Base-by-base conservation (phyloP, 1,140 invertebrate species). In the Pogonognathellus flavescens region DNA sequence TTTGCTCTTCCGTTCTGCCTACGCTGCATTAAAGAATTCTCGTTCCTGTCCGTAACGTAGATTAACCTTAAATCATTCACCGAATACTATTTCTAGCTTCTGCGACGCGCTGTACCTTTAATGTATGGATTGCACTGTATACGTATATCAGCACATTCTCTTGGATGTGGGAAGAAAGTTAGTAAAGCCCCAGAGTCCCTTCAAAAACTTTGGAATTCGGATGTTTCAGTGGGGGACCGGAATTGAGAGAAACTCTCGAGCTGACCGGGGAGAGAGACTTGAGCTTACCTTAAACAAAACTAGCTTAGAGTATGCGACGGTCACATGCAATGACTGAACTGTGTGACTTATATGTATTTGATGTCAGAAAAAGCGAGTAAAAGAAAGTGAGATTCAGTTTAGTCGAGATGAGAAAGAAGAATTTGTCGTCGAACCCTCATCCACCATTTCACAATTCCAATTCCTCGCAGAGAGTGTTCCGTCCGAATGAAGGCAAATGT, bases 171-270 rank as follows among this genome's bases (percentile, higher is more conserved):
- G 10, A 31, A 62, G 22, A 62, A 57, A 62, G 59, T 18, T 16
- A 13, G 20, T 1, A 70, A 84, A 22, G 76, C 83, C 83, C 83
- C 25, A 50, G 83, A 84, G 83, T 59, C 83, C 70, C 53, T 84
- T 84, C 80, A 80, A 84, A 84, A 84, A 84, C 52, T 57, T 59
- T 76, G 62, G 66, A 55, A 84, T 84, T 84, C 66, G 9, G n/a
- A 84, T 31, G 70, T 76, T 5, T 59, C 52, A 66, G 82, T 84
- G 70, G 53, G 83, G 83, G 31, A 57, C 80, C 11, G n/a, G 60
- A 66, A 70, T 70, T 16, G 41, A 53, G 31, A 14, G 25, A 52
- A 83, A 10, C 41, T 60, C 55, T 83, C 18, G 14, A 76, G 70
- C n/a, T 76, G 70, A 76, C 70, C 70, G 41, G 14, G 31, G 31